Evolutionary conservation across 92 coral and sea anemone genomes (phyloP), one percentile per base, ranked within the genome.

Genomic region (Isaurus tuberculatus): DNA sequence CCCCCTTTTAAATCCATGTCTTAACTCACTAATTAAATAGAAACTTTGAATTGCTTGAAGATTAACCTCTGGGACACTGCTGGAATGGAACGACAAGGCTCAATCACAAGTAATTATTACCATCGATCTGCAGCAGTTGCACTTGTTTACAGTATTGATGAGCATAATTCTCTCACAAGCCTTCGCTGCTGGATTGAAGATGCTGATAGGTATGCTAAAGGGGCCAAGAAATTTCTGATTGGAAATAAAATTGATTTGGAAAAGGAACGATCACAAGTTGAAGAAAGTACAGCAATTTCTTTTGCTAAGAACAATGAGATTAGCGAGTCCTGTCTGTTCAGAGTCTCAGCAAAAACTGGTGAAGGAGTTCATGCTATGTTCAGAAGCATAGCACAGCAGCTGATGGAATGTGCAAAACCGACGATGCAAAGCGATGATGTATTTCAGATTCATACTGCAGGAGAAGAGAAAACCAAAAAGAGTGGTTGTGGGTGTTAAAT

Each of bases 31-130:
- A 55, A 55, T 55, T 17, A 55, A 17, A 7, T 55, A 4, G 8
- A 55, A 55, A 55, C 3, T 27, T 68, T 31, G 42, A 26, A 26
- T 25, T 43, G 49, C 84, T 91, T 83, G 7, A 42, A 96, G 99
- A 73, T 96, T 49, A 88, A 88, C 70, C 83, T 96, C 67, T 96
- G 99, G 99, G 99, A 96, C 66, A 96, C 99, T 16, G 99, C 98
- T 23, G 99, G 99, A 55, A 86, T 96, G 91, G 99, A 96, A 33
- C 86, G 99, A 28, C 92, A 89, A 72, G 92, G 99, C 57, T 96
- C 99, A 65, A 87, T 96, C 16, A 96, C 99, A 11, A 94, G 94
- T 55, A 89, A 92, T 72, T 96, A 96, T 80, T 96, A 96, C 79
- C 96, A 92, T 67, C 72, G 81, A 65, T 89, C 99, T 14, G 93